phyloP scores from a whole-genome alignment of 2,113 vertebrate species.

The Tautogolabrus adspersus region DNA sequence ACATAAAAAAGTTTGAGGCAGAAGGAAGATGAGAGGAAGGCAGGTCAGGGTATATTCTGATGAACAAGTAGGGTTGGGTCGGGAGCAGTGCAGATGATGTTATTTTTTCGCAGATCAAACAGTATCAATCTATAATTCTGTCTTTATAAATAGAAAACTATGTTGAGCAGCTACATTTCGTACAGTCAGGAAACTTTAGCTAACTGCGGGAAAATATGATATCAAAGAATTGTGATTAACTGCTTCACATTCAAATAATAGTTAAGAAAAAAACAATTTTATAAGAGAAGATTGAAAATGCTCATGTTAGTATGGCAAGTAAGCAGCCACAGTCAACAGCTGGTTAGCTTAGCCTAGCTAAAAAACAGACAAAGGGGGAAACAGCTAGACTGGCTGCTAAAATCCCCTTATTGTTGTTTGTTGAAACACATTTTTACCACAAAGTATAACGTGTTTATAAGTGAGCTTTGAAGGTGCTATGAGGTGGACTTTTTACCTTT shows the following conservation, averaged over 20 bases:
- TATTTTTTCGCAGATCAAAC: constrained; percentile 36
- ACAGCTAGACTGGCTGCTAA: no score
- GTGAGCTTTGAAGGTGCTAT: no score
- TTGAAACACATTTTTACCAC: no score
- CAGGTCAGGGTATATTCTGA: constrained; percentile 50
- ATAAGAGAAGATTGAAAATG: no score
- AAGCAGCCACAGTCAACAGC: not conserved
- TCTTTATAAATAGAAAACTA: constrained; percentile 6
- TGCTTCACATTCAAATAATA: no score
- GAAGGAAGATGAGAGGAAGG: constrained; percentile 17
- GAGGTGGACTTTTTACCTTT: no score
- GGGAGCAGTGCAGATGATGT: constrained; percentile 28
- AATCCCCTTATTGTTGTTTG: no score
- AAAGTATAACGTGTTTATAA: no score
- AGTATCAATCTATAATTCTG: not conserved
- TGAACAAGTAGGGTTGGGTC: constrained; percentile 36
- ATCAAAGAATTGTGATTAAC: not conserved
- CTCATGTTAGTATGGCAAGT: no score
- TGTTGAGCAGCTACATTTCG: not conserved
- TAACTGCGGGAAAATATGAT: not conserved
- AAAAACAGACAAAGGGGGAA: not conserved
- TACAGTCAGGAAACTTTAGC: not conserved
- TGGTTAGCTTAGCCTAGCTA: not conserved
- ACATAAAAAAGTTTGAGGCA: not conserved
- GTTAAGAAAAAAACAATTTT: no score